These are phyloP conservation scores for Chiroxiphia lanceolata DNA, from an alignment of 2,797 vertebrate genomes.

Conservation along the genomic window DNA sequence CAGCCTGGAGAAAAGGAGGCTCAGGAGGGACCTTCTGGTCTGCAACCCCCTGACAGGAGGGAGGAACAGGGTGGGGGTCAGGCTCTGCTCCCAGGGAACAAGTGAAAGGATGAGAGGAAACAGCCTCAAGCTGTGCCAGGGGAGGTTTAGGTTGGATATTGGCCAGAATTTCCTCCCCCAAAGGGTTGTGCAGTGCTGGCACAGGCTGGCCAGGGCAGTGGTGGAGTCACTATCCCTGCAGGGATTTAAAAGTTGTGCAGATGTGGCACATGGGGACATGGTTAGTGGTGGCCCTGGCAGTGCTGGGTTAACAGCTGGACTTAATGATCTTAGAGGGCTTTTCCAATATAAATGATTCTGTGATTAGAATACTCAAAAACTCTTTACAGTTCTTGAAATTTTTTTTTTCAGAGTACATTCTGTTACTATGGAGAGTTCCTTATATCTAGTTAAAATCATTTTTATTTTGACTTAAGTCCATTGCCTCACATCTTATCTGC, in stretches of 20 bases:
- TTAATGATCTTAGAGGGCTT: not conserved
- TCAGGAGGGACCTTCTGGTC: not conserved
- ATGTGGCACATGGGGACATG: not conserved
- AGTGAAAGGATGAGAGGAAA: accelerated
- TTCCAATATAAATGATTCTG: not conserved
- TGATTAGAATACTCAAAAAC: not conserved
- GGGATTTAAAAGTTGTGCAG: not conserved
- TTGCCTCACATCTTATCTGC: not conserved
- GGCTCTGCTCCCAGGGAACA: not conserved
- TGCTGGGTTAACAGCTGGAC: not conserved
- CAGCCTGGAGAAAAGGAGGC: not conserved
- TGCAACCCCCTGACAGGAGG: not conserved
- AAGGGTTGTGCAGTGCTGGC: not conserved
- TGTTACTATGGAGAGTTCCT: not conserved
- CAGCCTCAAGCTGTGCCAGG: not conserved
- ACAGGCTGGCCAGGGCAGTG: not conserved
- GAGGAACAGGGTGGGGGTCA: accelerated
- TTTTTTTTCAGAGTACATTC: not conserved
- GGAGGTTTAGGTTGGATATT: not conserved
- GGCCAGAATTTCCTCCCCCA: not conserved
- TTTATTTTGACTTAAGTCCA: not conserved
- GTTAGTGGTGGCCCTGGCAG: not conserved
- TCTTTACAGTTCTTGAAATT: not conserved
- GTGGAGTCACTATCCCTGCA: not conserved
- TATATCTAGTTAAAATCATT: not conserved